Base-by-base conservation (phyloP, 2,888 invertebrate genomes). In the Sarcophaga subvicina region DNA sequence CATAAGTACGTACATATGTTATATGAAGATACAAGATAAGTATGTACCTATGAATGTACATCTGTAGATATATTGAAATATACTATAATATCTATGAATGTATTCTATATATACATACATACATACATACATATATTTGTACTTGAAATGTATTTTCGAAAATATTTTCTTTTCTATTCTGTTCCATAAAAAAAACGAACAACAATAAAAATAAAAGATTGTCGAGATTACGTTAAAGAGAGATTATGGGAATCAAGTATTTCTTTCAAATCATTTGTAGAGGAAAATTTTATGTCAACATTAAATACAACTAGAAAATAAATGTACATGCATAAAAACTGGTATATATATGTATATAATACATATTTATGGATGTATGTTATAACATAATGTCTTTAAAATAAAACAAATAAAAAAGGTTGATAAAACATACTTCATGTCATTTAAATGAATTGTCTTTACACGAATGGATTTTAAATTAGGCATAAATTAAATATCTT, bases 111-210 rank as follows among this genome's bases (percentile, higher is more conserved):
- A 69, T 37, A 0, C 37, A n/a, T 69, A 37, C 69, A n/a, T 69
- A 37, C 69, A 49, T 22, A 27, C 37, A 64, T 71, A 75, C 80
- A 80, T 75, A 63, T 85, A 78, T 85, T 70, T 80, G 80, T 80
- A 76, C 66, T 66, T 66, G 76, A 54, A 66, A 76, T 66, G 4
- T 66, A 64, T 64, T 76, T 71, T 60, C 27, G 47, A 47, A 49
- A 49, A 47, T 27, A 47, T 62, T 62, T 45, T 45, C 20, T 54
- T 20, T 66, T 66, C 10, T 59, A 17, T 54, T 54, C 8, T 54
- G 14, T 49, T 49, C 14, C 14, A 49, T 14, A 12, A 49, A 49
- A 20, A 27, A 12, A 12, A 49, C 20, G n/a, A 2, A 54, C 17
- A 17, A 14, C 12, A 14, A 17, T 54, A 37, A 37, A 37, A 37